Evolutionary conservation across 2,113 vertebrate species (phyloP), one percentile per base, ranked within the genome.

Genomic region (Panthera leo): DNA sequence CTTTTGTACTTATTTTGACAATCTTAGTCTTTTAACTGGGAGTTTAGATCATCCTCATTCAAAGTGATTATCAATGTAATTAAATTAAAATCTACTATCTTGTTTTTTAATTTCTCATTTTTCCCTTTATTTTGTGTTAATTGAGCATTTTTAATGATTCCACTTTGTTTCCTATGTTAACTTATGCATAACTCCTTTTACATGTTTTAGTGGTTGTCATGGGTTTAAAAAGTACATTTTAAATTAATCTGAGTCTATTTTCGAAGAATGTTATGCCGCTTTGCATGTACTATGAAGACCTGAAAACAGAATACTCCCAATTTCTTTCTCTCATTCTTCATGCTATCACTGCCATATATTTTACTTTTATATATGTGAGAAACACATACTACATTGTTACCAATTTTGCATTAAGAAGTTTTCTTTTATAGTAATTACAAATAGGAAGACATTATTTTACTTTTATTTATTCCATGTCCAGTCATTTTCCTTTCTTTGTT

Each of bases 21-120:
- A 70, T 42, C 14, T 90, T 39, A 86, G 0, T 86, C 68, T 84
- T 93, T 76, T 88, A 86, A 36, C 5, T 36, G 23, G 34, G 25
- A 78, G 6, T 65, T 95, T 84, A 80, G 34, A 27, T 75, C 36
- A 58, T 45, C n/a, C 16, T 45, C 3, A 53, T 48, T 61, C 48
- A 94, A 85, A 96, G 31, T 92, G 68, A 90, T 86, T 87, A 76
- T 29, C 55, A 82, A n/a, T 78, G 63, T 90, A 45, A 94, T 87
- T 68, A 2, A 27, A 51, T 80, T 94, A 76, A 82, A 85, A 68
- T 75, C 48, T 83, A 51, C 2, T 14, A 13, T 89, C 21, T 94
- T 68, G 7, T 73, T 71, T 96, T 94, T 31, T 34, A 84, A 58
- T 76, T 67, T 91, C 25, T 53, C 7, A 21, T 48, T 36, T 55